Base-by-base conservation (phyloP, 1,140 invertebrate species). In the Leptopilina clavipes region DNA sequence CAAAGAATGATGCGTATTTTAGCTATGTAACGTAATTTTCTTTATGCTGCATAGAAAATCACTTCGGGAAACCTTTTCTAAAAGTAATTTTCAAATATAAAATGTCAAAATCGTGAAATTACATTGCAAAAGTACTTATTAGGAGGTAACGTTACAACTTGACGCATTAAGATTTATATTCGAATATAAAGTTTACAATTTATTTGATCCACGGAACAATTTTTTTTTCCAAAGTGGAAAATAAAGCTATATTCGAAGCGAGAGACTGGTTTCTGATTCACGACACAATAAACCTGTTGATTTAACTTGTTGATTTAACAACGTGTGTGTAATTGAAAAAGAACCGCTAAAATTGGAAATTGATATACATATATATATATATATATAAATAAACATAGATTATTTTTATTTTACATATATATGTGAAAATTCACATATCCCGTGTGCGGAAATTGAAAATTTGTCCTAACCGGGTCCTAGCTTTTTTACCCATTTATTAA, bases 151-250 rank as follows among this genome's bases (percentile, higher is more conserved):
- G 18, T 14, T 25, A 59, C 19, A 11, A 59, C 56, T 59, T 59
- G 56, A 65, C 25, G 14, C 25, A 31, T 65, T n/a, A 65, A 31
- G 59, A 65, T 65, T 65, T 65, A 65, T 65, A 65, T n/a, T 12
- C 59, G 59, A 65, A 65, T 65, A 65, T 65, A 65, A 65, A 65
- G 59, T 65, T 65, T 65, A 65, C 59, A 65, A 65, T 65, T 65
- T 65, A 65, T 65, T 65, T 65, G 59, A 65, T 65, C 25, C 59
- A 65, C 7, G 12, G 25, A 65, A 31, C 12, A 65, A 40, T 31
- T 31, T 40, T 65, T 65, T 65, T 65, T 65, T 31, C 22, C 22
- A 65, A 65, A n/a, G 59, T 14, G 22, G 11, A 65, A 65, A 65
- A 40, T 65, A 65, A 65, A 65, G 59, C 25, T 65, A 65, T 65